Base-by-base conservation (phyloP, 2,797 vertebrate species). In the Fundulus diaphanus region DNA sequence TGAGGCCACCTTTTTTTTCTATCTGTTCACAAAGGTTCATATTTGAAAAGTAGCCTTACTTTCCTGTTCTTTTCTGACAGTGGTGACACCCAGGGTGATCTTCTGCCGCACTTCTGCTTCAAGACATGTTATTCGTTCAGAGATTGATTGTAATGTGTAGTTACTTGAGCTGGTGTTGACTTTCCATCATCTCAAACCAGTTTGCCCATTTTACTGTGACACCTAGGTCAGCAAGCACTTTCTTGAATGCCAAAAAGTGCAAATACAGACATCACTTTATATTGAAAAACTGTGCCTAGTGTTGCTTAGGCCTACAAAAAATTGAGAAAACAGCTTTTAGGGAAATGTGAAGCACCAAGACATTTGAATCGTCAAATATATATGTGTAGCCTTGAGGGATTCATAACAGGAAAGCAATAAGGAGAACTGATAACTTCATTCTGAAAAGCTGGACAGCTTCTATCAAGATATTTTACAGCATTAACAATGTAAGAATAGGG, bases 401-500 rank as follows among this genome's bases (percentile, higher is more conserved):
- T 49, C 70, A 88, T 85, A 84, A 78, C 46, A 85, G 65, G 79
- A 84, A 65, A 79, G 81, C 74, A 89, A 85, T 87, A 83, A 80
- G 67, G 31, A 84, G 74, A 84, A 86, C 73, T 80, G 83, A 83
- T 80, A 83, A 79, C 24, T 57, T 82, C 79, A 72, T 88, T 85
- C 68, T 70, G 27, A 76, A 76, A 87, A 82, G 54, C 77, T 67
- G 57, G 52, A 87, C 76, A 73, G 76, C 65, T n/a, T 83, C 71
- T 61, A 82, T 82, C 69, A 44, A 77, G 77, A 81, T 81, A 85
- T 67, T 82, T 88, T 83, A 85, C 70, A 78, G 77, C 46, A 48
- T 82, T 85, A 86, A 87, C 72, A 80, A 79, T 78, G 73, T 68
- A 78, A 82, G 75, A 85, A 83, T 24, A 57, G 68, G 74, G 63